These are phyloP conservation scores for Hetaerina titia DNA, from an alignment of 2,888 invertebrate genomes.

Conservation along the genomic window DNA sequence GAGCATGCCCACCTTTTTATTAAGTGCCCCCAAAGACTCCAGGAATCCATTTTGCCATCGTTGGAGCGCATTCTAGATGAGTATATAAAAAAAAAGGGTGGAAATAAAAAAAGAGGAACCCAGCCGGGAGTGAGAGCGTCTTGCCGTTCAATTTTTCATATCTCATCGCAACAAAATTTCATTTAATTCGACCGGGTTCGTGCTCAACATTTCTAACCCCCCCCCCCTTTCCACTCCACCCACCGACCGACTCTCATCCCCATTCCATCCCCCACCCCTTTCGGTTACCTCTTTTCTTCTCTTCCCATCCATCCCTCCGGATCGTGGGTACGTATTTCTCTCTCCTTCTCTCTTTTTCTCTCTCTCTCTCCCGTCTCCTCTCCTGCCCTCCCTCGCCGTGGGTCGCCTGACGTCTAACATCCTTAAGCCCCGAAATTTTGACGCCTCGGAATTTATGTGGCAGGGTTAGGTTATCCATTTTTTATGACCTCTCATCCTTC, in stretches of 20 bases:
- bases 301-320: not conserved
- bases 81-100: not conserved
- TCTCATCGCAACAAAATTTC: not conserved
- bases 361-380: not conserved
- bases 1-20: not conserved
- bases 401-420: slow-evolving; percentile 11
- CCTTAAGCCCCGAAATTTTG: slow-evolving; percentile 35
- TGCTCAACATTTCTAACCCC: not conserved
- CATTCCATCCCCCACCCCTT: not conserved
- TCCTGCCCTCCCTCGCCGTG: not conserved
- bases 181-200: not conserved
- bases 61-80: no score
- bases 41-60: not conserved
- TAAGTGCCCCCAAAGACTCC: not conserved
- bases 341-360: not conserved
- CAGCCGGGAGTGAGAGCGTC: not conserved
- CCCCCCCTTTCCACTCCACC: not conserved
- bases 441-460: slow-evolving; percentile 39
- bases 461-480: slow-evolving; percentile 39
- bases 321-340: not conserved
- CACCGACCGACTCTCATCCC: no score
- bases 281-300: not conserved
- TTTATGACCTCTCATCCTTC: slow-evolving; percentile 23
- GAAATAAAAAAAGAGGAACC: not conserved
- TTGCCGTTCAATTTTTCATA: not conserved